Evolutionary conservation across 2,888 invertebrate genomes (phyloP).

Genomic region (Synanthedon andrenaeformis): DNA sequence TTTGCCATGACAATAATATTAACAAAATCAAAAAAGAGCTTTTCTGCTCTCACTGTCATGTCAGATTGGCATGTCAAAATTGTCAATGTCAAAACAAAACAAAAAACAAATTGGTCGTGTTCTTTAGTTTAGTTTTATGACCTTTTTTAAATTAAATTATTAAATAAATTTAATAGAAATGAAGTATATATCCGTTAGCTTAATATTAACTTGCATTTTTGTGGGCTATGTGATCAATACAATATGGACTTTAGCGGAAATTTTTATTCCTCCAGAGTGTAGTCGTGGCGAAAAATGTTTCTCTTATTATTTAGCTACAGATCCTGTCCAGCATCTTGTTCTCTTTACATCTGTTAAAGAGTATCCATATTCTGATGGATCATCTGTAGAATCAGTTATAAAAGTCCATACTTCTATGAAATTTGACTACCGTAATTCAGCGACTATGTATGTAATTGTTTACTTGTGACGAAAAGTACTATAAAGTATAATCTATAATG

Average conservation of each 20-base stretch:
- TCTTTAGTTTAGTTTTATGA: too few relatives aligned
- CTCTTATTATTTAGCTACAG: constrained; percentile 74
- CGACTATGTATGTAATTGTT: constrained; percentile 34
- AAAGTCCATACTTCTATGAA: constrained; percentile 72
- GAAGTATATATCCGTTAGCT: constrained; percentile 72
- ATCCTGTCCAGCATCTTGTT: constrained; percentile 77
- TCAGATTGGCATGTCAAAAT: too few relatives aligned
- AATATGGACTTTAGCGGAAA: constrained; percentile 79
- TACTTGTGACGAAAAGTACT: too few relatives aligned
- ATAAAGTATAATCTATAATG: too few relatives aligned
- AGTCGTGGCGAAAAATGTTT: constrained; percentile 74
- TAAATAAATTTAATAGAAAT: constrained; percentile 17
- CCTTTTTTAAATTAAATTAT: too few relatives aligned
- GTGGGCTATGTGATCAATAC: constrained; percentile 78
- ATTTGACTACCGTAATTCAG: constrained; percentile 74
- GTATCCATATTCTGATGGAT: constrained; percentile 67
- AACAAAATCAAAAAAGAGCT: too few relatives aligned
- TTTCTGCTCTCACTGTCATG: too few relatives aligned
- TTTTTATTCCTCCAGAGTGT: constrained; percentile 80
- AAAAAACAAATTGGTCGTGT: too few relatives aligned
- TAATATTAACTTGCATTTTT: constrained; percentile 74
- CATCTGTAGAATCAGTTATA: constrained; percentile 42
- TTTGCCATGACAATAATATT: too few relatives aligned
- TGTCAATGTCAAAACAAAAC: too few relatives aligned
- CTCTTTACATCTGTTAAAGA: constrained; percentile 75